These are phyloP conservation scores for Gorsachius goisagi DNA, from an alignment of 2,113 vertebrate genomes.

Conservation along the genomic window DNA sequence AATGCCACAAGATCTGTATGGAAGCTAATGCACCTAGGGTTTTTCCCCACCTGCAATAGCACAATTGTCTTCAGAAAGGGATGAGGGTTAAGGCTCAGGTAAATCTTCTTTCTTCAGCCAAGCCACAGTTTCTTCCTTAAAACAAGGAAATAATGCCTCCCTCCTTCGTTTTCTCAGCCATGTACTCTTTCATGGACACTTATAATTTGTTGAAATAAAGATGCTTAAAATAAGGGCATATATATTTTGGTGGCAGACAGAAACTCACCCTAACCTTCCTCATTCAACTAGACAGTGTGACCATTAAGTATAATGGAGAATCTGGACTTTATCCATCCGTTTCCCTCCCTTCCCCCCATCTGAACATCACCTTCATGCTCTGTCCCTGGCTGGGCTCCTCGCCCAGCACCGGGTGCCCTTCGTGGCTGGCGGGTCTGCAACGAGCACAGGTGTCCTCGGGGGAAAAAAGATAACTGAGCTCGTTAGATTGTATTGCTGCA, in stretches of 20 bases:
- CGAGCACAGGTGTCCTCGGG: fast-evolving
- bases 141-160: not conserved
- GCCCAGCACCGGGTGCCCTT: not conserved
- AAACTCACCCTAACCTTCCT: not conserved
- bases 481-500: fast-evolving
- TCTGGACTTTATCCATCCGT: not conserved
- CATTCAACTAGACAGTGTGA: not conserved
- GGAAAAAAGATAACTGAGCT: not conserved
- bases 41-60: not conserved
- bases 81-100: not conserved
- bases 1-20: not conserved
- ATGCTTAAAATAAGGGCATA: not conserved
- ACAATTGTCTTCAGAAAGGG: not conserved
- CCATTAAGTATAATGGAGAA: fast-evolving
- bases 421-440: not conserved
- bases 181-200: not conserved
- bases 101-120: not conserved
- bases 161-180: not conserved
- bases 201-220: not conserved
- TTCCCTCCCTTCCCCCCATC: not conserved
- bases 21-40: fast-evolving
- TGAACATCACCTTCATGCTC: not conserved
- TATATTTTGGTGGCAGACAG: not conserved
- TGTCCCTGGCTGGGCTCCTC: not conserved
- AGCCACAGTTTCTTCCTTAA: not conserved